Percentiles rank a stretch among this genome's conserved stretches.
phyloP scores from a whole-genome alignment of 2,113 vertebrate genomes.

The Emydura subglobosa region DNA sequence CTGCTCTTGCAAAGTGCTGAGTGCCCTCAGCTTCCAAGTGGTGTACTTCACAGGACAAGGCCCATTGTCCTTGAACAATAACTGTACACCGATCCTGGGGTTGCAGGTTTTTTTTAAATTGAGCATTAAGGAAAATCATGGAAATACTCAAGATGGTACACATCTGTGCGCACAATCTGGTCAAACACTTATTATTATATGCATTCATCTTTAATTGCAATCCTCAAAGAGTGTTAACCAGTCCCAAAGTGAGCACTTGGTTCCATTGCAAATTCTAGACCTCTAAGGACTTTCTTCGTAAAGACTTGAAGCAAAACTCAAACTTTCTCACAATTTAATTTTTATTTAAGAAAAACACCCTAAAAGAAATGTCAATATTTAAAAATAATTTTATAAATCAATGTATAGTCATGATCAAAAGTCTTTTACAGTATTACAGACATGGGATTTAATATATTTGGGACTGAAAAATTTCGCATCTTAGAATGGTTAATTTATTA shows the following conservation, averaged over 20 bases:
- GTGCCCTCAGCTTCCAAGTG: neutral
- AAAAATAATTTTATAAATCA: constrained; percentile 2
- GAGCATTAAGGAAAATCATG: neutral
- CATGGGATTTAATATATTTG: neutral
- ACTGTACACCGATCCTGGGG: neutral
- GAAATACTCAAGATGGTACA: neutral
- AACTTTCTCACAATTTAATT: constrained; percentile 2
- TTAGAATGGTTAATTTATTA: neutral
- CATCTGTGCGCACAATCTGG: neutral
- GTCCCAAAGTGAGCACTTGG: neutral
- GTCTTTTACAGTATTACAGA: neutral
- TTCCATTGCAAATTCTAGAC: neutral
- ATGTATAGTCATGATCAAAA: neutral
- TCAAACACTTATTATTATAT: constrained; percentile 4
- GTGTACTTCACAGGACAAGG: neutral
- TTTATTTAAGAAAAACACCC: neutral
- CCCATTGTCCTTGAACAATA: neutral
- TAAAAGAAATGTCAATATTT: neutral
- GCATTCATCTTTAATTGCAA: constrained; percentile 16
- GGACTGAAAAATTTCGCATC: neutral
- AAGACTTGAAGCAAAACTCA: neutral
- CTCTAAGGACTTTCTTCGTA: neutral
- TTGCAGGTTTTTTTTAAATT: neutral
- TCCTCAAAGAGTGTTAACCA: constrained; percentile 13
- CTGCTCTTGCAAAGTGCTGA: neutral